These are phyloP conservation scores for Eumerus sabulonum DNA, from an alignment of 2,888 invertebrate genomes.

Conservation along the genomic window DNA sequence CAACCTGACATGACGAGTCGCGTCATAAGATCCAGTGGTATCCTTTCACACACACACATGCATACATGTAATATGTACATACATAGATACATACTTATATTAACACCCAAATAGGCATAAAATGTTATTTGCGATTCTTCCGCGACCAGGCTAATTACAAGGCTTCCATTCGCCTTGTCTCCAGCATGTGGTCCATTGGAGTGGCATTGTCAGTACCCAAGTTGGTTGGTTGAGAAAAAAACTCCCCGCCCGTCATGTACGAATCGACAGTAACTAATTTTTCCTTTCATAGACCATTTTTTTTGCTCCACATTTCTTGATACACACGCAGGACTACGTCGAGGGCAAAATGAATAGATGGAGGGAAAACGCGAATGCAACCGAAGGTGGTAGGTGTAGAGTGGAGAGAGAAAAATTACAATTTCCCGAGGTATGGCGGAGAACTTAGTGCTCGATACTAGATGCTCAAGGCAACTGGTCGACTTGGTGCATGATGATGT, in stretches of 20 bases:
- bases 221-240: constrained; percentile 26
- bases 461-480: constrained; percentile 48
- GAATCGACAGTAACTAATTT: constrained; percentile 69
- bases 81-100: constrained; percentile 53
- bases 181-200: constrained; percentile 9
- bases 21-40: too few species aligned
- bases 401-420: too few species aligned
- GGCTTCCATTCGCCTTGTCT: constrained; percentile 50
- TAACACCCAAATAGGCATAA: constrained; percentile 69
- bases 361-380: constrained; percentile 30
- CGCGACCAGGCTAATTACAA: constrained; percentile 67
- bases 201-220: not conserved
- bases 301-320: constrained; percentile 67
- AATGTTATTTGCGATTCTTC: constrained; percentile 63
- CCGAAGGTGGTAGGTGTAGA: not conserved
- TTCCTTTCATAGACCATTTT: constrained; percentile 69
- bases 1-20: not conserved
- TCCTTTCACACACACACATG: not conserved
- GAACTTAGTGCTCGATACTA: constrained; percentile 16
- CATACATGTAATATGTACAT: not conserved
- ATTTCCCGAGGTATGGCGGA: not conserved
- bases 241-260: constrained; percentile 67
- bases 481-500: constrained; percentile 64
- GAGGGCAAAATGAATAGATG: constrained; percentile 66
- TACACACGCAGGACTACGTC: constrained; percentile 62